Evolutionary conservation across 2,113 vertebrate species (phyloP).

Genomic region (Neolamprologus brichardi): DNA sequence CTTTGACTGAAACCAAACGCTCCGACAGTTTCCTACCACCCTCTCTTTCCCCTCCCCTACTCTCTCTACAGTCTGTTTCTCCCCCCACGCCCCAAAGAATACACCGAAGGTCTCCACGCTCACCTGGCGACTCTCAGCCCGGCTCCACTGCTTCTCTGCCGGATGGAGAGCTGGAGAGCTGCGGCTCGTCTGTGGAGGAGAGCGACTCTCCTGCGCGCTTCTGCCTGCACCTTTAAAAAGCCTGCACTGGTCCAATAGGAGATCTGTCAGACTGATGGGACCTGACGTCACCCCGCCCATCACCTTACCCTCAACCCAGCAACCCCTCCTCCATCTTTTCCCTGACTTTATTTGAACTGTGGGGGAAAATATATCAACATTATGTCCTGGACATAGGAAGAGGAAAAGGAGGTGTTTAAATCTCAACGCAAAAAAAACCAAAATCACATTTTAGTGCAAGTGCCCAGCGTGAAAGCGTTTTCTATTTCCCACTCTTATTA

Average conservation of each 20-base stretch:
- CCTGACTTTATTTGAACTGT: constrained; percentile 8
- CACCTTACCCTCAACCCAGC: not conserved
- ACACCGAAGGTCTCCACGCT: not conserved
- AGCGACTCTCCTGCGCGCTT: constrained; percentile 12
- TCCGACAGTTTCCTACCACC: not conserved
- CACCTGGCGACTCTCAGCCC: constrained; percentile 12
- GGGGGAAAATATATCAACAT: constrained; percentile 22
- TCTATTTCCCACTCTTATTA: not conserved
- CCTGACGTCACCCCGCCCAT: constrained; percentile 52
- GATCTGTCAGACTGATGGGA: constrained; percentile 40
- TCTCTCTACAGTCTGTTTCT: not conserved
- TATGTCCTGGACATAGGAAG: not conserved
- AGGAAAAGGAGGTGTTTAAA: not conserved
- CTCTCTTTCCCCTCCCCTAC: not conserved
- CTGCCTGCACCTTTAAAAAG: constrained; percentile 62
- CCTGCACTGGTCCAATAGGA: constrained; percentile 61
- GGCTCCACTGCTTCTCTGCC: not conserved
- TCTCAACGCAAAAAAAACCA: rapidly evolving
- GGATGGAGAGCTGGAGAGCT: not conserved
- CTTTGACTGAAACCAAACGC: not conserved
- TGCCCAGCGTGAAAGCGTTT: not conserved
- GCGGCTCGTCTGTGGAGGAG: not conserved
- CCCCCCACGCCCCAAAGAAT: not conserved
- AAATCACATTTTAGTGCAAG: not conserved
- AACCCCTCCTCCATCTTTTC: not conserved